phyloP scores from a whole-genome alignment of 2,113 vertebrate genomes.

The Mobula hypostoma region DNA sequence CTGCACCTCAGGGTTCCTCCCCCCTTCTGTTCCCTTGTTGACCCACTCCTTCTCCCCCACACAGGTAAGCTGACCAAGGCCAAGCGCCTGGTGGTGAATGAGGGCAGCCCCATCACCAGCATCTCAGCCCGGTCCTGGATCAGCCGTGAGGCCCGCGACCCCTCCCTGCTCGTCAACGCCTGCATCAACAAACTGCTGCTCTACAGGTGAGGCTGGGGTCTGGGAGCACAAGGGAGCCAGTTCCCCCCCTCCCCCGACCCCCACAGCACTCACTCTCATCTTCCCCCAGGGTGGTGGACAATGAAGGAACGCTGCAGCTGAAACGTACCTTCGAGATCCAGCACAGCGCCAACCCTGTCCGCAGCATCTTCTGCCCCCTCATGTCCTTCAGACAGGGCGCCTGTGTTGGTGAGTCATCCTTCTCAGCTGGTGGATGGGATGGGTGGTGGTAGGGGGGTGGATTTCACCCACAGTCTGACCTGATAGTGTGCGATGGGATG shows the following conservation, averaged over 20 bases:
- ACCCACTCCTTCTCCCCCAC: not conserved
- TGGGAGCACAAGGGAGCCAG: not conserved
- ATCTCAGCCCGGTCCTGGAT: conserved; percentile 89
- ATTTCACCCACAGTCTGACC: too few relatives aligned
- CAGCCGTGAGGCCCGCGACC: conserved; percentile 83
- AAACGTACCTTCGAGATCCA: conserved; percentile 84
- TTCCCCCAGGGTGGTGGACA: conserved; percentile 74
- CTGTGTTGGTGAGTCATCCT: conserved; percentile 71
- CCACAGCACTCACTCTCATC: not conserved
- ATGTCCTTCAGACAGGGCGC: conserved; percentile 93
- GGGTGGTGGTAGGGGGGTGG: not conserved
- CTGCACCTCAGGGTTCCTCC: too few relatives aligned
- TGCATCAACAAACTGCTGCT: conserved; percentile 83
- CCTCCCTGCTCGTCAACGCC: conserved; percentile 80
- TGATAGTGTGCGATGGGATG: accelerated
- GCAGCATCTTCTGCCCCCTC: conserved; percentile 89
- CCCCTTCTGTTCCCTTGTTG: too few relatives aligned
- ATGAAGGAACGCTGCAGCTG: conserved; percentile 78
- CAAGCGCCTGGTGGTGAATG: conserved; percentile 79
- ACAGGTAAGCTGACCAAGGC: conserved; percentile 88
- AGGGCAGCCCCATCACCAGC: conserved; percentile 80
- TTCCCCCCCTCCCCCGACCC: not conserved
- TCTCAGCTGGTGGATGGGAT: not conserved
- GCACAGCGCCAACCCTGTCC: conserved; percentile 71
- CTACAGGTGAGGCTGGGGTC: conserved; percentile 60